Evolutionary conservation across 1,140 invertebrate species (phyloP), one percentile per base, ranked within the genome.

Genomic region (Hylyphantes graminicola): DNA sequence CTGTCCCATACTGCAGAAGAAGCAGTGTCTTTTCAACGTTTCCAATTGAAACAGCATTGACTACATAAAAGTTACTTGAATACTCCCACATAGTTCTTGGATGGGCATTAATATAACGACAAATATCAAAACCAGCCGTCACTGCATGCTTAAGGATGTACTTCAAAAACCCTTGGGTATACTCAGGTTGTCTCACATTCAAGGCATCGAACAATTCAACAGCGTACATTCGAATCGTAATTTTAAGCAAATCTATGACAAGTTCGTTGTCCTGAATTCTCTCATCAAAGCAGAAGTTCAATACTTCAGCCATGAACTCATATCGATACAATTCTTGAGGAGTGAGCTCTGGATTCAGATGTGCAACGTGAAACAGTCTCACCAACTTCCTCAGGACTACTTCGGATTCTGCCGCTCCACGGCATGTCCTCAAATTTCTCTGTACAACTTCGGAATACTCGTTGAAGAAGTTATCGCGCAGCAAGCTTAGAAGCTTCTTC

Each of bases 41-140:
- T 72, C 78, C 78, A 61, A 81, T 63, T 9, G 67, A 67, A 19
- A 81, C 67, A 57, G 78, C 65, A 73, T 63, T 81, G 4, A 73
- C 15, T 6, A 81, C 35, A n/a, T 54, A 72, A 51, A 81, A 81
- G 13, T 72, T 73, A 53, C 57, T 72, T 51, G 78, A 81, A 63
- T 73, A 81, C n/a, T 72, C 78, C 78, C 78, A 81, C 53, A 81
- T 35, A 4, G 78, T 81, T 15, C 68, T 50, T 17, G 78, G 78
- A 12, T 81, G 21, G 8, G 59, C 35, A 10, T 13, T 19, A 35
- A 48, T 61, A 72, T 81, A 81, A 0, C 54, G 11, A 0, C 3
- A 10, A 9, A 81, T n/a, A 17, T 73, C 67, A 53, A 81, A 81
- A n/a, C 17, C 61, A 11, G 48, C 78, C 2, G 61, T 72, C 15